Conservation (phyloP, 2,113 vertebrate species). For the Odobenus rosmarus region DNA sequence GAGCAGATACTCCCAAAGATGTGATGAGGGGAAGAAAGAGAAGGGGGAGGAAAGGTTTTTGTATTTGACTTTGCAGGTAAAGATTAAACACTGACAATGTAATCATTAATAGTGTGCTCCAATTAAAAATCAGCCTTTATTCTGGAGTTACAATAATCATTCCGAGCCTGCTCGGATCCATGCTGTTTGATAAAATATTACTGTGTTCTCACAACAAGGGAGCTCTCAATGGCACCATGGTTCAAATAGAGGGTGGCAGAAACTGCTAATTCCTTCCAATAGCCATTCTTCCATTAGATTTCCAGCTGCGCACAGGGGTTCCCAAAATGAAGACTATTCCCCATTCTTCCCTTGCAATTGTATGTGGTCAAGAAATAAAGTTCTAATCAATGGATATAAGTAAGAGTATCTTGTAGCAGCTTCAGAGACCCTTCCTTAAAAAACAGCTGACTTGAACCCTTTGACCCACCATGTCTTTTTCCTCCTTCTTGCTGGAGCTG, state of each 20-base stretch:
- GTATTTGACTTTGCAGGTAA: neutral
- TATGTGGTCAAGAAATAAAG: neutral
- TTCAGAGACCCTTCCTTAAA: neutral
- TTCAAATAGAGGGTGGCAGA: neutral
- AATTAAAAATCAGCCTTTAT: neutral
- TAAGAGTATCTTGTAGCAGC: neutral
- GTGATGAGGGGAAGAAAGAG: neutral
- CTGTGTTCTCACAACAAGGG: neutral
- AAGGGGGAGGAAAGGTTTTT: neutral
- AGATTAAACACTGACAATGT: neutral
- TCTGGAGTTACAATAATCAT: neutral
- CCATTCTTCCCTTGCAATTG: neutral
- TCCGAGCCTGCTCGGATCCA: neutral
- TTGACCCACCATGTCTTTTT: neutral
- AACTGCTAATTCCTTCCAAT: neutral
- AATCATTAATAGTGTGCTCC: neutral
- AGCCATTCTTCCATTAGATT: neutral
- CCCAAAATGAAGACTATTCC: neutral
- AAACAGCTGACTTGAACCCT: neutral
- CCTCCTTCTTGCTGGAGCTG: neutral
- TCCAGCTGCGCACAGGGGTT: neutral
- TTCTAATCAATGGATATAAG: neutral
- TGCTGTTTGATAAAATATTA: neutral
- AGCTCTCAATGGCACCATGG: neutral
- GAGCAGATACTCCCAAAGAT: neutral